A percentile compares a stretch with the other conserved stretches of the same genome.
Evolutionary conservation across 2,888 invertebrate species (phyloP).

Genomic region (Aleiodes testaceus): DNA sequence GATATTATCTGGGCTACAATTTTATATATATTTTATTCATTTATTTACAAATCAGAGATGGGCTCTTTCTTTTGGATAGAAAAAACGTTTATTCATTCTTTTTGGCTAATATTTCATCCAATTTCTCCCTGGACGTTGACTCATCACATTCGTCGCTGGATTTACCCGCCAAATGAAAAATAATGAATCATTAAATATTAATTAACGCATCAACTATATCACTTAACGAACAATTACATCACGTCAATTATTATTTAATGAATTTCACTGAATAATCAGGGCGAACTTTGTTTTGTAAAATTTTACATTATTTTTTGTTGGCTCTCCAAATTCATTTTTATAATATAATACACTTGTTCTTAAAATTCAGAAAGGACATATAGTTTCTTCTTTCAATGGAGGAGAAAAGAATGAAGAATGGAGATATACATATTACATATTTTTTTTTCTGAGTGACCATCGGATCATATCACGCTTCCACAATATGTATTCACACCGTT

Average conservation of each 20-base stretch:
- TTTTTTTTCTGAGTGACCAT: slow-evolving; percentile 20
- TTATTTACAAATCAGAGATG: slow-evolving; percentile 49
- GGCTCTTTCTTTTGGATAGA: slow-evolving; percentile 15
- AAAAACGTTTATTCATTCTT: neutral
- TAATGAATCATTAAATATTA: neutral
- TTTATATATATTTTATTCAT: slow-evolving; percentile 36
- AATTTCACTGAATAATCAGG: neutral
- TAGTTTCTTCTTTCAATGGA: slow-evolving; percentile 9
- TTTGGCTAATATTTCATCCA: slow-evolving; percentile 6
- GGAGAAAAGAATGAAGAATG: slow-evolving; percentile 21
- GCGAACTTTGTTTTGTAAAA: neutral
- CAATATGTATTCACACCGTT: too few relatives aligned
- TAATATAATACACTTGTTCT: slow-evolving; percentile 27
- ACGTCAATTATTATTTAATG: slow-evolving; percentile 9
- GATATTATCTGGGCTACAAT: slow-evolving; percentile 35
- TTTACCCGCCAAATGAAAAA: neutral
- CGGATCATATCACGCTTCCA: slow-evolving; percentile 1
- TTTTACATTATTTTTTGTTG: slow-evolving; percentile 5
- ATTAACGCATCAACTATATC: neutral
- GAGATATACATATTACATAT: slow-evolving; percentile 28
- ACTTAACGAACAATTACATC: too few relatives aligned
- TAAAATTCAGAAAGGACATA: slow-evolving; percentile 25
- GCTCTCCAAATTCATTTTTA: neutral
- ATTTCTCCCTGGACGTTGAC: slow-evolving; percentile 11
- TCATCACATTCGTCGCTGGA: slow-evolving; percentile 27